Evolutionary conservation across 2,888 invertebrate genomes (phyloP), one percentile per base, ranked within the genome.

Genomic region (Thera obeliscata): DNA sequence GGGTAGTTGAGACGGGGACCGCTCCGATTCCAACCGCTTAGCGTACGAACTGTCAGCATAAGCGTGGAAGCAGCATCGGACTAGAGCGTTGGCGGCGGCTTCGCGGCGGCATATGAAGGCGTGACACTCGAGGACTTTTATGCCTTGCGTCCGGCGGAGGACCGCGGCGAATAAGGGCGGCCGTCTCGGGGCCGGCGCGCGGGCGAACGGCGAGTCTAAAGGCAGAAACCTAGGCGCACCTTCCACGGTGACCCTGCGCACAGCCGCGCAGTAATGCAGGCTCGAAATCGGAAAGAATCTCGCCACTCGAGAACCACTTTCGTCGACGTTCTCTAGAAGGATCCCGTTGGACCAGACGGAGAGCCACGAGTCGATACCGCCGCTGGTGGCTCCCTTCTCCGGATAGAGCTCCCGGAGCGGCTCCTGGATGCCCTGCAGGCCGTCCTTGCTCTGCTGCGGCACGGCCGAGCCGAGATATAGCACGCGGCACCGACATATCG

Each of bases 101-200:
- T 98, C 98, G 67, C 98, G 96, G 79, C 98, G 98, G 91, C 99
- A 98, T 83, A 99, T 98, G 91, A 99, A 99, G 73, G 99, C 98
- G 93, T 99, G 99, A 94, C 99, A 99, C 93, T 99, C 99, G 73
- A 99, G 95, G 66, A 99, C 99, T 91, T 99, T 99, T 79, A 99
- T 99, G 63, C 99, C 99, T 60, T 97, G 97, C 57, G 99, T 99
- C 75, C 99, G 95, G 59, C 99, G 95, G 78, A 99, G 94, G 72
- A 99, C 99, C 79, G 99, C 99, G 54, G 99, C 99, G 89, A 99
- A 98, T 71, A 99, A 95, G 41, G 99, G 99, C 66, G 99, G 99
- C 88, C 99, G 99, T 74, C 97, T 96, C 65, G 98, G 96, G 76
- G 98, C 97, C 35, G 98, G 98, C 75, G 98, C 96, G 66, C 98